phyloP scores from a whole-genome alignment of 2,113 vertebrate species.

The Onychostoma macrolepis region DNA sequence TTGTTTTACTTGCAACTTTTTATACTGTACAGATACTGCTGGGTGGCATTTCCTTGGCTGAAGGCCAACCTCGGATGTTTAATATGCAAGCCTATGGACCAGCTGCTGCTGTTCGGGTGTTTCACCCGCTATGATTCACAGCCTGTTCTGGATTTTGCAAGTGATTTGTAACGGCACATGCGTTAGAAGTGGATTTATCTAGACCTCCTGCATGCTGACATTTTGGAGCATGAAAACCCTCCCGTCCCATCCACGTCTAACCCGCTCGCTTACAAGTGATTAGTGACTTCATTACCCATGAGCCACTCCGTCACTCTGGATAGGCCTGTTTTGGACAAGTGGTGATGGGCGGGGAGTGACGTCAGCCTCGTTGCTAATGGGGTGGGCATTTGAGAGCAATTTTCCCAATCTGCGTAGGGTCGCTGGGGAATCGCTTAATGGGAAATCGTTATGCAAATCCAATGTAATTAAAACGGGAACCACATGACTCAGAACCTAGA shows the following conservation, averaged over 20 bases:
- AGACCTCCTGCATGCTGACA: constrained; percentile 4
- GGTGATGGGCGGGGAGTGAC: constrained; percentile 41
- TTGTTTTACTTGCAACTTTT: not conserved
- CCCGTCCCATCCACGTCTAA: not conserved
- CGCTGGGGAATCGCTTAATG: constrained; percentile 67
- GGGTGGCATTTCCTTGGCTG: constrained; percentile 40
- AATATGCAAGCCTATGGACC: constrained; percentile 44
- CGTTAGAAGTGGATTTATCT: constrained; percentile 42
- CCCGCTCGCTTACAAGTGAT: constrained; percentile 30
- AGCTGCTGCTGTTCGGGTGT: constrained; percentile 28
- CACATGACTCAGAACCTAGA: constrained; percentile 59
- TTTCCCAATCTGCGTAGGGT: constrained; percentile 60
- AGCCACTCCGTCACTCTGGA: constrained; percentile 23
- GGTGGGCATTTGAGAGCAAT: constrained; percentile 56
- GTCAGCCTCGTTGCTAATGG: constrained; percentile 39
- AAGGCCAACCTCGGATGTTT: constrained; percentile 4
- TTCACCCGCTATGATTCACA: constrained; percentile 46
- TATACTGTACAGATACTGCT: not conserved
- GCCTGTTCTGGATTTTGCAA: constrained; percentile 28
- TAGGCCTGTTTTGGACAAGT: not conserved
- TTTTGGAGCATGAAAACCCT: constrained; percentile 33
- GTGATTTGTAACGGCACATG: constrained; percentile 44
- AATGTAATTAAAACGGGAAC: constrained; percentile 72
- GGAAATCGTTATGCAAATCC: constrained; percentile 74
- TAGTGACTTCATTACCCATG: constrained; percentile 53